These are phyloP conservation scores for Agonopterix heracliana DNA, from an alignment of 2,888 invertebrate genomes.

Conservation along the genomic window DNA sequence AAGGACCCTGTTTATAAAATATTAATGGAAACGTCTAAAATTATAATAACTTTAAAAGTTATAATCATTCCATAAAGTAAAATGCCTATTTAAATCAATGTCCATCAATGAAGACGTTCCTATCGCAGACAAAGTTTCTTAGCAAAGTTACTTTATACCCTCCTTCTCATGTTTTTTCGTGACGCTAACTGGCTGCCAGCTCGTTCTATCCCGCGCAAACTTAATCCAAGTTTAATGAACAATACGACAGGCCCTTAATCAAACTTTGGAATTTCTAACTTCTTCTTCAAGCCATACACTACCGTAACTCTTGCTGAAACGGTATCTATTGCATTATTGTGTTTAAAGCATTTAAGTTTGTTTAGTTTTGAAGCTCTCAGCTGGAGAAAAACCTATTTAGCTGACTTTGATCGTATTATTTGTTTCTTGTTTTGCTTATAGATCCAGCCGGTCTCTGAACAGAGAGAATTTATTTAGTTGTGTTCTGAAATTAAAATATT, in stretches of 20 bases:
- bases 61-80: background rate
- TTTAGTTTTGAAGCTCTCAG: slow-evolving; percentile 23
- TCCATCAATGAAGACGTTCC: slow-evolving; percentile 31
- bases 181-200: slow-evolving; percentile 75
- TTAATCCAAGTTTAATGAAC: slow-evolving; percentile 78
- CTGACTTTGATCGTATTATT: slow-evolving; percentile 70
- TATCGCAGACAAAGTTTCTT: slow-evolving; percentile 42
- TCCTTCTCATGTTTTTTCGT: slow-evolving; percentile 51
- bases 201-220: slow-evolving; percentile 74
- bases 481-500: background rate
- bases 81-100: slow-evolving; percentile 16
- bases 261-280: slow-evolving; percentile 69
- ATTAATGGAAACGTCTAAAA: too few species aligned
- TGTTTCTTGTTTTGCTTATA: slow-evolving; percentile 61
- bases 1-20: too few species aligned
- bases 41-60: too few species aligned
- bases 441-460: slow-evolving; percentile 28
- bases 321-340: slow-evolving; percentile 23
- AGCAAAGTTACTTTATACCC: slow-evolving; percentile 39
- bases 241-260: slow-evolving; percentile 77
- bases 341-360: slow-evolving; percentile 20
- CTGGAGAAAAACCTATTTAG: slow-evolving; percentile 71
- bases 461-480: slow-evolving; percentile 24
- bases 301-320: slow-evolving; percentile 23
- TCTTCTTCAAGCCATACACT: slow-evolving; percentile 20